These are phyloP conservation scores for Panthera tigris DNA, from an alignment of 2,113 vertebrate species.

Conservation along the genomic window DNA sequence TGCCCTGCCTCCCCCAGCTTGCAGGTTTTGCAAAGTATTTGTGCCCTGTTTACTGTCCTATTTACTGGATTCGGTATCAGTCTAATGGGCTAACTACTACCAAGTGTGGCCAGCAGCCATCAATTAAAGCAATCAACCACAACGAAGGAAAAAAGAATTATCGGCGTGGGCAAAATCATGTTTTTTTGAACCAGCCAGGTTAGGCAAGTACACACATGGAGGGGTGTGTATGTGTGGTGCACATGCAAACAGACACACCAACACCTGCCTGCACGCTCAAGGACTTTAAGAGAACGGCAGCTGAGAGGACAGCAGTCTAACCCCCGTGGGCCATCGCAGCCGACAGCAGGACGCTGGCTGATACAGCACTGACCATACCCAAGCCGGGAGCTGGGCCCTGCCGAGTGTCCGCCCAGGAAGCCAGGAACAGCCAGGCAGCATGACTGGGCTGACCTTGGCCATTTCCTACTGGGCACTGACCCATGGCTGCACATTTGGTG, in stretches of 20 bases:
- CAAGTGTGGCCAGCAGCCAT: not conserved
- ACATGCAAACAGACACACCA: accelerated
- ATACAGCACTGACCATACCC: accelerated
- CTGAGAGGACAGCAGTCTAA: not conserved
- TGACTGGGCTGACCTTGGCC: not conserved
- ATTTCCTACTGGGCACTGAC: conserved; percentile 12
- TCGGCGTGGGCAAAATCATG: not conserved
- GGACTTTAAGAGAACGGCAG: not conserved
- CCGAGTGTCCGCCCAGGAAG: not conserved
- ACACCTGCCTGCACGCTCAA: not conserved
- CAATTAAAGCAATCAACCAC: not conserved
- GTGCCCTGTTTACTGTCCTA: not conserved
- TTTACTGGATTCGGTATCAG: not conserved
- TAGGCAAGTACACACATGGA: accelerated
- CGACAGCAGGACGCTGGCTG: not conserved
- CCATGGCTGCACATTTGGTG: not conserved
- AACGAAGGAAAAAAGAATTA: not conserved
- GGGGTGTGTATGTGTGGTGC: not conserved
- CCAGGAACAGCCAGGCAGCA: not conserved
- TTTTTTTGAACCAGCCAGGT: not conserved
- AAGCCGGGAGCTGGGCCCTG: not conserved
- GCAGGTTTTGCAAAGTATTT: not conserved
- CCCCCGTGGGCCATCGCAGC: not conserved
- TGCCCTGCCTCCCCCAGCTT: not conserved
- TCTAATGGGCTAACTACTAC: not conserved